A percentile compares a stretch with the other conserved stretches of the same genome.
Conservation (phyloP, 2,113 vertebrate genomes). For the Heterocephalus glaber region DNA sequence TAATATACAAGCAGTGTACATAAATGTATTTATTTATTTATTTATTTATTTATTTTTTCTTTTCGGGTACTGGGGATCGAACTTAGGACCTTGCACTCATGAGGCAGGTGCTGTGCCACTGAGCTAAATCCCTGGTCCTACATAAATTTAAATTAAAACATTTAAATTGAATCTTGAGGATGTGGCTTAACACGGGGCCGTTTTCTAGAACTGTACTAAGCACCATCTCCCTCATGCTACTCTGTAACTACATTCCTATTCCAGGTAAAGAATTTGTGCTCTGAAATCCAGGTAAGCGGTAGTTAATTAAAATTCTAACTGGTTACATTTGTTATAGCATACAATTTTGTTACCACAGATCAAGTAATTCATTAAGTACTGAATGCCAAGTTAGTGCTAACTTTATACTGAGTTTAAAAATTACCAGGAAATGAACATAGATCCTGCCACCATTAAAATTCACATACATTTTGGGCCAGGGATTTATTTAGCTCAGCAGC, state of each 20-base stretch:
- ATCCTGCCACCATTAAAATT: not conserved
- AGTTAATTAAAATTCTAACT: not conserved
- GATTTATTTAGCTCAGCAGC: too few relatives aligned
- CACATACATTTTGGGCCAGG: not conserved
- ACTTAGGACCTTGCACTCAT: too few relatives aligned
- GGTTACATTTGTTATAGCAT: not conserved
- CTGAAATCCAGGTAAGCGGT: not conserved
- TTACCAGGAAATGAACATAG: not conserved
- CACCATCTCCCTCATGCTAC: not conserved
- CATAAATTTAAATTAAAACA: not conserved
- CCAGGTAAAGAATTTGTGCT: not conserved
- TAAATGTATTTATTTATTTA: not conserved
- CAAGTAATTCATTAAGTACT: not conserved
- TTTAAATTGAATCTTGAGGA: not conserved
- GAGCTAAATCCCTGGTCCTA: too few relatives aligned
- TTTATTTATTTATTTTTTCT: too few relatives aligned
- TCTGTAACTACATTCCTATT: not conserved
- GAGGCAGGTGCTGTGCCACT: too few relatives aligned
- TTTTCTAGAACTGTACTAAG: not conserved
- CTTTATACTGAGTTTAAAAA: not conserved
- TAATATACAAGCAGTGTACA: not conserved
- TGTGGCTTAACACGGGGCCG: not conserved
- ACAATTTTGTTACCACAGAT: not conserved
- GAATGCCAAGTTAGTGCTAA: not conserved
- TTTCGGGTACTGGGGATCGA: too few relatives aligned